Evolutionary conservation across 2,888 invertebrate species (phyloP).

Genomic region (Drosophila ezoana): DNA sequence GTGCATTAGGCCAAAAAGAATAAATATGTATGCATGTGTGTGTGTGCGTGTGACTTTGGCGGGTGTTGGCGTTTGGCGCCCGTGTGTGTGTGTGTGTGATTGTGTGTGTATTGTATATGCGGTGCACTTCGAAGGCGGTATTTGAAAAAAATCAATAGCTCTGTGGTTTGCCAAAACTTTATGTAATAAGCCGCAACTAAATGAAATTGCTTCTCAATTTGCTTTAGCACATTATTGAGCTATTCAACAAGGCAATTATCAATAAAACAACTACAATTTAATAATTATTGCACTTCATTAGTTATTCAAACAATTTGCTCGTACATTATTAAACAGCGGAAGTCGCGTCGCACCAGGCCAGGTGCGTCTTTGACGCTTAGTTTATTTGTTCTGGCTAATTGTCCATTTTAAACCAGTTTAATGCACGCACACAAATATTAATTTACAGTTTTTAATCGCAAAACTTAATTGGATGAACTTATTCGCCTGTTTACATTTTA

Average conservation of each 20-base stretch:
- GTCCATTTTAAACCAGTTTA: conserved; percentile 11
- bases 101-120: conserved; percentile 28
- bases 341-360: neutral
- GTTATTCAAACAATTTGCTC: conserved; percentile 22
- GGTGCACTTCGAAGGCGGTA: conserved; percentile 54
- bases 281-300: conserved; percentile 5
- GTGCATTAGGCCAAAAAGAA: conserved; percentile 65
- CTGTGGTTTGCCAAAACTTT: conserved; percentile 26
- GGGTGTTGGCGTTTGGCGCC: neutral
- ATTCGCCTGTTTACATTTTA: conserved; percentile 54
- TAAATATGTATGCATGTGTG: conserved; percentile 14
- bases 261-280: neutral
- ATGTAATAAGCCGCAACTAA: conserved; percentile 21
- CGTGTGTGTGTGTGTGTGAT: neutral
- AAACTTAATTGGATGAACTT: conserved; percentile 17
- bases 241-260: neutral
- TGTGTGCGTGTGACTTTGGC: neutral
- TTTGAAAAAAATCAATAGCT: conserved; percentile 61
- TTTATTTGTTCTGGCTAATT: neutral
- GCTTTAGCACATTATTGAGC: neutral
- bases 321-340: conserved; percentile 24
- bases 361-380: neutral
- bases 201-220: neutral
- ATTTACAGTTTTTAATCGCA: conserved; percentile 2
- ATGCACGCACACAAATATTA: conserved; percentile 5